phyloP scores from a whole-genome alignment of 92 coral and sea anemone genomes.

The Epizoanthus fatuus region DNA sequence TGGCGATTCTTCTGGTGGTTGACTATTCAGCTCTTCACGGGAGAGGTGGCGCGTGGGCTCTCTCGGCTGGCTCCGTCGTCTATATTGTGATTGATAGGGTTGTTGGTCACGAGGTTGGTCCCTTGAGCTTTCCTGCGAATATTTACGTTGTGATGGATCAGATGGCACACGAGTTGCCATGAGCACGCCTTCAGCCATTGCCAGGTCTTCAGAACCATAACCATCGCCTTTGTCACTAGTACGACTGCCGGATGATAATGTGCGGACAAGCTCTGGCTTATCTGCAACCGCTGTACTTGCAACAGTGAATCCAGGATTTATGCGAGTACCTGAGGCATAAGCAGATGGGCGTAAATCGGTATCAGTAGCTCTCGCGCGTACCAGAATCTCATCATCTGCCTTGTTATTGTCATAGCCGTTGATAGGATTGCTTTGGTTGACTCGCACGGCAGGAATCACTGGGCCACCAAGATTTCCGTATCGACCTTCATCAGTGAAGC shows the following conservation, averaged over 20 bases:
- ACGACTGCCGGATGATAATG: neutral
- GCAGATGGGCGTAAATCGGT: slow-evolving; percentile 8
- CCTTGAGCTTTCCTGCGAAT: neutral
- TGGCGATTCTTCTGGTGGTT: neutral
- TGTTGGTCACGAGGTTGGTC: neutral
- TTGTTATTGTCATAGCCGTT: slow-evolving; percentile 27
- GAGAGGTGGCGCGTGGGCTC: neutral
- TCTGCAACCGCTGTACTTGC: slow-evolving; percentile 35
- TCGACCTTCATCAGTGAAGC: neutral
- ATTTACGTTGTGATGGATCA: neutral
- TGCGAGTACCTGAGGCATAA: slow-evolving; percentile 25
- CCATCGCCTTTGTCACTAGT: neutral
- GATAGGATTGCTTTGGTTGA: slow-evolving; percentile 3
- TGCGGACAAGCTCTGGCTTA: slow-evolving; percentile 23
- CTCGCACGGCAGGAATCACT: slow-evolving; percentile 43
- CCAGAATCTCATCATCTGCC: slow-evolving; percentile 8
- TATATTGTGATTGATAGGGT: neutral
- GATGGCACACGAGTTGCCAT: slow-evolving; percentile 9
- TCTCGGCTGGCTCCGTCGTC: neutral
- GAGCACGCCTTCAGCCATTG: slow-evolving; percentile 16
- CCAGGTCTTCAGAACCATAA: slow-evolving; percentile 19
- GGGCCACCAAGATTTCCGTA: neutral
- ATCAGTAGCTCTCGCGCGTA: neutral
- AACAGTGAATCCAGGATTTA: slow-evolving; percentile 33
- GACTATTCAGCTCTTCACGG: neutral